Percentiles rank a stretch among this genome's conserved stretches.
Conservation (phyloP, 2,888 invertebrate species). For the Anaspis maculata region DNA sequence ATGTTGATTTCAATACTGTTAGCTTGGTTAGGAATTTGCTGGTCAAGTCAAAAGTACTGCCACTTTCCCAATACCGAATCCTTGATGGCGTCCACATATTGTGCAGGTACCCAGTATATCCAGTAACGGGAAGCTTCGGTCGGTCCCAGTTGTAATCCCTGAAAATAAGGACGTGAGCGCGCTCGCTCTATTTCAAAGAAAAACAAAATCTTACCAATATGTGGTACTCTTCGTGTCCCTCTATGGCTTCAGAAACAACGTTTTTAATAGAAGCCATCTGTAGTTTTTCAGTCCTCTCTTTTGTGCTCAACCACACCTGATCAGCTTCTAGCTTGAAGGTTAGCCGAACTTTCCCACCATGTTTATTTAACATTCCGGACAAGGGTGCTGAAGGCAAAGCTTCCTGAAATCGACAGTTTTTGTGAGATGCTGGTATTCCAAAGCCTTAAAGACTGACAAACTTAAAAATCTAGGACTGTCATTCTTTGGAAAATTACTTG, state of each 20-base stretch:
- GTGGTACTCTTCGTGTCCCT: constrained; percentile 84
- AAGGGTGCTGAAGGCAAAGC: constrained; percentile 72
- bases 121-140: constrained; percentile 88
- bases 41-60: constrained; percentile 60
- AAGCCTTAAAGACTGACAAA: too few relatives aligned
- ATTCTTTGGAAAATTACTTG: too few relatives aligned
- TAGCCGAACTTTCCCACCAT: constrained; percentile 80
- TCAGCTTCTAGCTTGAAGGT: constrained; percentile 88
- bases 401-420: constrained; percentile 63
- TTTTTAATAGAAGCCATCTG: constrained; percentile 84
- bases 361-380: constrained; percentile 84
- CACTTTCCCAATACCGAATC: constrained; percentile 83
- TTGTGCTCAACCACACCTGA: constrained; percentile 87
- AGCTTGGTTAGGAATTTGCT: constrained; percentile 7
- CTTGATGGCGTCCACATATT: constrained; percentile 84
- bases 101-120: constrained; percentile 92
- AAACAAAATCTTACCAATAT: constrained; percentile 58
- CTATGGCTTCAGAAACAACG: constrained; percentile 73
- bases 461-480: too few relatives aligned
- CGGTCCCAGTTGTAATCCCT: constrained; percentile 84
- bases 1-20: constrained; percentile 16
- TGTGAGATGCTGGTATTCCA: constrained; percentile 3
- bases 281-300: constrained; percentile 86
- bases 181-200: too few relatives aligned
- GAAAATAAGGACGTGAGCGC: too few relatives aligned